phyloP scores from a whole-genome alignment of 2,797 vertebrate species.

The Sebastes jordani region DNA sequence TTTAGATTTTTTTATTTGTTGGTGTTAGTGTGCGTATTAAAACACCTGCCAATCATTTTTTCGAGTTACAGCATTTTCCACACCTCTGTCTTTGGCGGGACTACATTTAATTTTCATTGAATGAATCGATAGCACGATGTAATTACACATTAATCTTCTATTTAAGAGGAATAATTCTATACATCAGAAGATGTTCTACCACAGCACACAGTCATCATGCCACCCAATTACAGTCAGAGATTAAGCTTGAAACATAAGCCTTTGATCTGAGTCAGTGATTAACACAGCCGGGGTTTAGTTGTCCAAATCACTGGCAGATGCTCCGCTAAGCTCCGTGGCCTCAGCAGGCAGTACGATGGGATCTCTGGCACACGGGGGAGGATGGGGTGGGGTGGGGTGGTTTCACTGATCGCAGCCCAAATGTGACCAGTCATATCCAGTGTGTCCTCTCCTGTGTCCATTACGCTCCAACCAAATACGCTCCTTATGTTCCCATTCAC shows the following conservation, averaged over 20 bases:
- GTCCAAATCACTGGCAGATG: constrained; percentile 79
- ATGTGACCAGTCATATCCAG: constrained; percentile 50
- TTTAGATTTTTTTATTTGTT: not conserved
- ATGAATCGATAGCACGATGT: not conserved
- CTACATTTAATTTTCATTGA: not conserved
- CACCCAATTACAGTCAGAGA: constrained; percentile 65
- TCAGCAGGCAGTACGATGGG: constrained; percentile 64
- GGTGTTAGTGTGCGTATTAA: not conserved
- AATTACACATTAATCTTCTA: constrained; percentile 23
- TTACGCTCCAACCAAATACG: constrained; percentile 29
- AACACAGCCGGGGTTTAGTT: constrained; percentile 73
- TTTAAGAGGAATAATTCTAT: constrained; percentile 8
- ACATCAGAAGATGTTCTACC: constrained; percentile 22
- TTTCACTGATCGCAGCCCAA: constrained; percentile 53
- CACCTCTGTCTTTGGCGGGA: not conserved
- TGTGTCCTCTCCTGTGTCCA: constrained; percentile 24
- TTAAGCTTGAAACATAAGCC: constrained; percentile 67
- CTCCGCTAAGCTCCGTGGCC: constrained; percentile 68
- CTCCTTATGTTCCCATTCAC: constrained; percentile 39
- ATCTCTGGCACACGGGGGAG: constrained; percentile 59
- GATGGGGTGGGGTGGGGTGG: not conserved
- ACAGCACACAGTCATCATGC: constrained; percentile 33
- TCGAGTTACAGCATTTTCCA: not conserved
- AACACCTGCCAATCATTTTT: not conserved
- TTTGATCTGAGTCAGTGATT: constrained; percentile 78